A percentile compares a stretch with the other conserved stretches of the same genome.
These are phyloP conservation scores for Tenthredo notha DNA, from an alignment of 2,888 invertebrate genomes.

Conservation along the genomic window DNA sequence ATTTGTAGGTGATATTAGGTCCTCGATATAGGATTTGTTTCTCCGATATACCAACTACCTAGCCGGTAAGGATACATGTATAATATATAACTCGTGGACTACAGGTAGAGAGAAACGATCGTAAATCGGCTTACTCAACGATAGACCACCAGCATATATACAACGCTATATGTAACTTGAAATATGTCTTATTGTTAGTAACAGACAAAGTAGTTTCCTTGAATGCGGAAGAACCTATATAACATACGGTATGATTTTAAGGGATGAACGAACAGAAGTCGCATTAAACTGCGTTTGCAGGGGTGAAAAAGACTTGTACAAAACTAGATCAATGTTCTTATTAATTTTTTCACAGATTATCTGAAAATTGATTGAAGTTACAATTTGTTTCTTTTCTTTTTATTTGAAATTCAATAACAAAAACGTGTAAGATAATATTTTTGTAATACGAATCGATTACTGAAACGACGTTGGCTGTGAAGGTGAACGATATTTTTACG, in stretches of 20 bases:
- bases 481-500: not conserved
- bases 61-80: not conserved
- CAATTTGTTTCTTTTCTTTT: not conserved
- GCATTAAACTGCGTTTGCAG: not conserved
- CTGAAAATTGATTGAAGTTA: not conserved
- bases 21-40: slow-evolving; percentile 20
- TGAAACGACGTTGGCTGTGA: not conserved
- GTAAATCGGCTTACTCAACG: slow-evolving; percentile 32
- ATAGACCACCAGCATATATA: not conserved
- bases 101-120: not conserved
- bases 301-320: not conserved
- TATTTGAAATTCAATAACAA: too few species aligned
- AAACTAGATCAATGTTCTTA: not conserved
- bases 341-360: not conserved
- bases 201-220: not conserved
- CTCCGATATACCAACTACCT: not conserved
- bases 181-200: slow-evolving; percentile 3
- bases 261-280: not conserved
- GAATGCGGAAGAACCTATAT: not conserved
- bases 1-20: slow-evolving; percentile 38
- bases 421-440: not conserved
- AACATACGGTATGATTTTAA: not conserved
- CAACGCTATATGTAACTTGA: slow-evolving; percentile 26
- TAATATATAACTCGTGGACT: not conserved
- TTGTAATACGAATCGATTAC: not conserved